These are phyloP conservation scores for Catostomus latipinnis DNA, from an alignment of 2,797 vertebrate genomes.

Conservation along the genomic window DNA sequence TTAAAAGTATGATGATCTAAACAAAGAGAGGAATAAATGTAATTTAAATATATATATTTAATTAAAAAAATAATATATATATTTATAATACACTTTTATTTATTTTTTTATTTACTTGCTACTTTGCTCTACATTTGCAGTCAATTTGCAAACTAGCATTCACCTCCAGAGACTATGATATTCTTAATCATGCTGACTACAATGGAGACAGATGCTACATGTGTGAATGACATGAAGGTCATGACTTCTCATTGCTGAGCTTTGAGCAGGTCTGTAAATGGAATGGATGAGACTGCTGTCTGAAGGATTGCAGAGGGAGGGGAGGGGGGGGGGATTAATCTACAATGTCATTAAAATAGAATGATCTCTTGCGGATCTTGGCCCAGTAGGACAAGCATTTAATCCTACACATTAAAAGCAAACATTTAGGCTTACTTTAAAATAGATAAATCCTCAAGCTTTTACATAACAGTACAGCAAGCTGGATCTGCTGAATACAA, in stretches of 20 bases:
- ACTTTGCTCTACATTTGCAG: too few species aligned
- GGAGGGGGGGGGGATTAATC: slow-evolving; percentile 75
- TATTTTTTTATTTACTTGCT: too few species aligned
- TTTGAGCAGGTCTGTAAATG: slow-evolving; percentile 35
- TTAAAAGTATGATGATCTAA: too few species aligned
- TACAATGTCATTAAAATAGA: slow-evolving; percentile 78
- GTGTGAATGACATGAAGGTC: neutral
- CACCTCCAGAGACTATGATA: neutral
- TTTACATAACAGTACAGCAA: slow-evolving; percentile 53
- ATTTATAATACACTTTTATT: too few species aligned
- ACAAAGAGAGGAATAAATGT: too few species aligned
- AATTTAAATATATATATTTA: too few species aligned
- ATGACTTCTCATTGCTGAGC: neutral
- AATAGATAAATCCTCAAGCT: slow-evolving; percentile 42
- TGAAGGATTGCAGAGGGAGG: slow-evolving; percentile 72
- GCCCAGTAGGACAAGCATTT: slow-evolving; percentile 73
- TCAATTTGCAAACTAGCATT: too few species aligned
- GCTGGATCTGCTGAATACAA: slow-evolving; percentile 1
- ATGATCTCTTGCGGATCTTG: slow-evolving; percentile 70
- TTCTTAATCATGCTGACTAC: neutral
- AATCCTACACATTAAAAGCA: slow-evolving; percentile 79
- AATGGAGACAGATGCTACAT: slow-evolving; percentile 4
- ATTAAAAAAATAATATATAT: too few species aligned
- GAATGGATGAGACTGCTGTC: slow-evolving; percentile 66
- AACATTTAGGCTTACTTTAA: slow-evolving; percentile 75